Conservation (phyloP, 2,797 vertebrate genomes). For the Lagocephalus sceleratus region DNA sequence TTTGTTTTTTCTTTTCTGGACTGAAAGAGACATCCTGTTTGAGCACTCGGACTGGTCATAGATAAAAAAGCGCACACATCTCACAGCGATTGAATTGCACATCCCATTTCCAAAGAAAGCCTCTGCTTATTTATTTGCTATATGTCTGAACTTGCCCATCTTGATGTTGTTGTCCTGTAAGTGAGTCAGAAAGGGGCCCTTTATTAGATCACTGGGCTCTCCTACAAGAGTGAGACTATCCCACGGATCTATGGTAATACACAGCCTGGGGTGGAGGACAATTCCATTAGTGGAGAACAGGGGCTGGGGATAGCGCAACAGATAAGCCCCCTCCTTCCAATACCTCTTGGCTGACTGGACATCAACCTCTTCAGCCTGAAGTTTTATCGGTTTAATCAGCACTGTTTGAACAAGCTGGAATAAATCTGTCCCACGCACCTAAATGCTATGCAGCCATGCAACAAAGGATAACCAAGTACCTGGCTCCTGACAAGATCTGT, state of each 20-base stretch:
- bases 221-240: constrained; percentile 71
- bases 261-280: constrained; percentile 69
- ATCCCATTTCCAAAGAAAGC: constrained; percentile 49
- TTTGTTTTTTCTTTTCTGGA: constrained; percentile 24
- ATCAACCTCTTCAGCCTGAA: constrained; percentile 49
- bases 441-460: constrained; percentile 24
- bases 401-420: constrained; percentile 51
- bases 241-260: constrained; percentile 80
- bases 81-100: constrained; percentile 37
- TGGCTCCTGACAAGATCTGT: constrained; percentile 17
- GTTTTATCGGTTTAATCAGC: constrained; percentile 60
- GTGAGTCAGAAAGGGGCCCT: constrained; percentile 68
- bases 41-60: constrained; percentile 49
- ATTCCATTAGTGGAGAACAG: constrained; percentile 77
- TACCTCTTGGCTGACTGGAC: constrained; percentile 52
- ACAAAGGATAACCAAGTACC: constrained; percentile 16
- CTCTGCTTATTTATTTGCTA: constrained; percentile 65
- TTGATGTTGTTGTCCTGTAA: constrained; percentile 63
- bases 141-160: constrained; percentile 60
- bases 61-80: constrained; percentile 6
- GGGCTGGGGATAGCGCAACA: constrained; percentile 57
- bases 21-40: constrained; percentile 45
- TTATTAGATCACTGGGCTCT: constrained; percentile 79
- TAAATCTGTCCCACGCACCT: constrained; percentile 38
- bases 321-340: constrained; percentile 50